Evolutionary conservation across 2,797 vertebrate genomes (phyloP).

Genomic region (Numenius phaeopus): DNA sequence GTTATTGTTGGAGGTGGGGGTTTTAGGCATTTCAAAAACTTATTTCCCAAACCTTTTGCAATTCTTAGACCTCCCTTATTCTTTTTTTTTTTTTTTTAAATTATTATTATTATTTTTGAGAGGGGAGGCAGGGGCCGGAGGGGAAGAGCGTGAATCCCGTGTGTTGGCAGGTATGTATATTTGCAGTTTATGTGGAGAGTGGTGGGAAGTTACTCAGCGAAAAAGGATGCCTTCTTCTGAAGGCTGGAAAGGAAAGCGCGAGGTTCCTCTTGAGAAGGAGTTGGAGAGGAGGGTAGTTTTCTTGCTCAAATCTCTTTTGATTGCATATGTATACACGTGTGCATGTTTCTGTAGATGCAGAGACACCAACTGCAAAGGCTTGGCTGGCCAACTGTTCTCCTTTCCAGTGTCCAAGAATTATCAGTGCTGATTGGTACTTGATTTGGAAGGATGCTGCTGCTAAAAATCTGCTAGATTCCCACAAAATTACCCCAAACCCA

Average conservation of each 20-base stretch:
- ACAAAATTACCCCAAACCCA: background rate
- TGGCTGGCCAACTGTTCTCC: background rate
- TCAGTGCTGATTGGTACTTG: fast-evolving
- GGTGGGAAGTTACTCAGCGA: background rate
- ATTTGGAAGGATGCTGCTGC: background rate
- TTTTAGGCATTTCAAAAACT: background rate
- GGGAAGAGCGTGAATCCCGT: background rate
- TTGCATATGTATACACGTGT: background rate
- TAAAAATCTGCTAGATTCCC: background rate
- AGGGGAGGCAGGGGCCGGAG: background rate
- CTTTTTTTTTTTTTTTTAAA: background rate
- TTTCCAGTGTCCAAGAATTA: background rate
- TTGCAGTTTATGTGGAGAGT: background rate
- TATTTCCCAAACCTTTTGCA: constrained; percentile 6
- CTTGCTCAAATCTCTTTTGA: background rate
- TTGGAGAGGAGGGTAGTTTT: background rate
- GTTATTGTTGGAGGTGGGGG: background rate
- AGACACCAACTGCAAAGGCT: background rate
- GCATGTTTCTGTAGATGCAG: background rate
- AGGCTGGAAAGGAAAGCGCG: background rate
- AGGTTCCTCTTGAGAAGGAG: background rate
- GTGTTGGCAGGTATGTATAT: background rate
- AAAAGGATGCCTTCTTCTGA: background rate
- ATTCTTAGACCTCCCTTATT: background rate
- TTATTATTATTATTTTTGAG: background rate